A percentile compares a stretch with the other conserved stretches of the same genome.
Conservation (phyloP, 2,113 vertebrate genomes). For the Camarhynchus parvulus region DNA sequence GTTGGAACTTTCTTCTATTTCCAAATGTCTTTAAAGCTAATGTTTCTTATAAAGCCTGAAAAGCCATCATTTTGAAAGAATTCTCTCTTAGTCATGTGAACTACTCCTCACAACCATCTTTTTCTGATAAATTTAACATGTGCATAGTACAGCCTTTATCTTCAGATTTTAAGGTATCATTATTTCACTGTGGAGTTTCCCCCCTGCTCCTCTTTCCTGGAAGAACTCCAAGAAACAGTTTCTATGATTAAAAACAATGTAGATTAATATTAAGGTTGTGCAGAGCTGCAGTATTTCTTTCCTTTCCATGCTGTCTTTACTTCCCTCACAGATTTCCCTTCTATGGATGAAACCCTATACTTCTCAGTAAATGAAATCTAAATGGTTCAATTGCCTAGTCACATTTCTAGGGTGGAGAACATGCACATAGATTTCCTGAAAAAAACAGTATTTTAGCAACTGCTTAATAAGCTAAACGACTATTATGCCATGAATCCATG, state of each 20-base stretch:
- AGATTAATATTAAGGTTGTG: constrained; percentile 30
- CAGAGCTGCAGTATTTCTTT: constrained; percentile 25
- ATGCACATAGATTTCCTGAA: not conserved
- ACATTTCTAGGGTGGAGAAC: constrained; percentile 10
- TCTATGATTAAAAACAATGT: constrained; percentile 49
- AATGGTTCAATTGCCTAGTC: constrained; percentile 2
- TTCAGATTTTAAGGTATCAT: constrained; percentile 28
- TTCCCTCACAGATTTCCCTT: not conserved
- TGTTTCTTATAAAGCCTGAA: constrained; percentile 60
- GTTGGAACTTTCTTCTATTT: constrained; percentile 63
- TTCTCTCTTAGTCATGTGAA: constrained; percentile 48
- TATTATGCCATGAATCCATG: not conserved
- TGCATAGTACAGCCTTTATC: constrained; percentile 38
- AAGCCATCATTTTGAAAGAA: constrained; percentile 67
- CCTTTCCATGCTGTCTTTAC: not conserved
- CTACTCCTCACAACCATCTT: constrained; percentile 9
- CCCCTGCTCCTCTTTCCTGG: not conserved
- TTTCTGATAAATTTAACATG: constrained; percentile 59
- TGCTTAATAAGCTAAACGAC: not conserved
- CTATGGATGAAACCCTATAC: not conserved
- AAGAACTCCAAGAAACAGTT: constrained; percentile 45
- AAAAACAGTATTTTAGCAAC: not conserved
- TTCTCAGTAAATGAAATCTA: constrained; percentile 49
- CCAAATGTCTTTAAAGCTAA: constrained; percentile 63
- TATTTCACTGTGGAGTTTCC: constrained; percentile 24